Evolutionary conservation across 2,888 invertebrate species (phyloP).

Genomic region (Tanytarsus gracilentus): DNA sequence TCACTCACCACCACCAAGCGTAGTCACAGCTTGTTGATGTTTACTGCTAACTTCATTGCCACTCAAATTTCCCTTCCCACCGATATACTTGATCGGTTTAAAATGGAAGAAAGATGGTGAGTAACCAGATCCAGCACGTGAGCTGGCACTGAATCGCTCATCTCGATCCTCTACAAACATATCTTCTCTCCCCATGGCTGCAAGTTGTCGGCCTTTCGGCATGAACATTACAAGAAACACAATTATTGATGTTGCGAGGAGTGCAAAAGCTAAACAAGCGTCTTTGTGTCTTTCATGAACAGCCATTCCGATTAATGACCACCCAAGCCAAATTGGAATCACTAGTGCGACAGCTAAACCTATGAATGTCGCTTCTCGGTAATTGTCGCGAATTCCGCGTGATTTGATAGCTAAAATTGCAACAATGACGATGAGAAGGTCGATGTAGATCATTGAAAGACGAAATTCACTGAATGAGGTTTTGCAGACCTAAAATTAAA

Average conservation of each 20-base stretch:
- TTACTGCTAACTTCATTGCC: slow-evolving; percentile 44
- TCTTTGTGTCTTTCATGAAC: slow-evolving; percentile 71
- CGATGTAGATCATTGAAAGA: slow-evolving; percentile 71
- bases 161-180: slow-evolving; percentile 73
- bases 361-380: slow-evolving; percentile 86
- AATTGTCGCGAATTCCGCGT: slow-evolving; percentile 83
- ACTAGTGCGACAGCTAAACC: slow-evolving; percentile 78
- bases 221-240: slow-evolving; percentile 91
- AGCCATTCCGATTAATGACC: slow-evolving; percentile 74
- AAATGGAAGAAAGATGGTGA: slow-evolving; percentile 90
- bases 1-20: slow-evolving; percentile 35
- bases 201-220: slow-evolving; percentile 83
- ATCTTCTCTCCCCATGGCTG: slow-evolving; percentile 84
- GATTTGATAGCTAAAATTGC: slow-evolving; percentile 77
- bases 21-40: slow-evolving; percentile 47
- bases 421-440: slow-evolving; percentile 75
- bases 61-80: slow-evolving; percentile 41
- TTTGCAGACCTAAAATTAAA: too few species aligned
- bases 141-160: slow-evolving; percentile 64
- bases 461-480: slow-evolving; percentile 63
- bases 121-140: slow-evolving; percentile 70
- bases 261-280: slow-evolving; percentile 82
- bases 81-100: slow-evolving; percentile 74
- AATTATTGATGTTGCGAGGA: slow-evolving; percentile 73
- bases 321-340: slow-evolving; percentile 77